Evolutionary conservation across 2,888 invertebrate genomes (phyloP).

Genomic region (Phymatocera aterrima): DNA sequence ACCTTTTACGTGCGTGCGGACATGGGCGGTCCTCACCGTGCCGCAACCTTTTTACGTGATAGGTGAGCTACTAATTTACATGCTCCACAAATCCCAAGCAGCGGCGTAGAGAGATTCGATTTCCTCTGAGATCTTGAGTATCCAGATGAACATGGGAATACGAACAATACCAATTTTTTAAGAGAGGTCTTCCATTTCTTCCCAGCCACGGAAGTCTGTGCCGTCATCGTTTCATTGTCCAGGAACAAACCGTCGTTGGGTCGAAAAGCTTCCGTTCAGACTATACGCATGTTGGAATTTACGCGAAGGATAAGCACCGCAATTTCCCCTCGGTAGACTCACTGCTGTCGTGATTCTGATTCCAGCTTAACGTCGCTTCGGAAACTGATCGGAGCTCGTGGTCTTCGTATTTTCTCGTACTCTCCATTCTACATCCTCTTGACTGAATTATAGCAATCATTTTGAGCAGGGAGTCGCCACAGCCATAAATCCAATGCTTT

Average conservation of each 20-base stretch:
- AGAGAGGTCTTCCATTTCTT: background rate
- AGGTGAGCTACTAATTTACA: too few relatives aligned
- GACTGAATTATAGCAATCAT: slow-evolving; percentile 5
- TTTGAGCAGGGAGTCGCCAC: background rate
- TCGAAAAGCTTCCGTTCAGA: slow-evolving; percentile 1
- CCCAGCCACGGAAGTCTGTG: background rate
- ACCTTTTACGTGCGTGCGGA: too few relatives aligned
- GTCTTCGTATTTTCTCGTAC: background rate
- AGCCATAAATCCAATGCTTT: slow-evolving; percentile 13
- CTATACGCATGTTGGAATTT: slow-evolving; percentile 10
- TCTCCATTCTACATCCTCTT: background rate
- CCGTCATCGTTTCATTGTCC: slow-evolving; percentile 16
- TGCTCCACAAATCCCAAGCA: too few relatives aligned
- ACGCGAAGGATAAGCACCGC: background rate
- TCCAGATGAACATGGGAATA: too few relatives aligned
- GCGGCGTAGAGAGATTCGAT: too few relatives aligned
- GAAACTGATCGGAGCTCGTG: slow-evolving; percentile 1
- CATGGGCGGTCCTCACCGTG: too few relatives aligned
- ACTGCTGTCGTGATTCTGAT: slow-evolving; percentile 8
- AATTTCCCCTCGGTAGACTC: background rate
- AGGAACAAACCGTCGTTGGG: background rate
- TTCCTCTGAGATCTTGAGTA: too few relatives aligned
- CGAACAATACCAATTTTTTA: too few relatives aligned
- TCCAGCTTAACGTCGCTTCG: slow-evolving; percentile 4
- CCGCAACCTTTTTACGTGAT: too few relatives aligned